Conservation (phyloP, 2,113 vertebrate species). For the Pangasianodon hypophthalmus region DNA sequence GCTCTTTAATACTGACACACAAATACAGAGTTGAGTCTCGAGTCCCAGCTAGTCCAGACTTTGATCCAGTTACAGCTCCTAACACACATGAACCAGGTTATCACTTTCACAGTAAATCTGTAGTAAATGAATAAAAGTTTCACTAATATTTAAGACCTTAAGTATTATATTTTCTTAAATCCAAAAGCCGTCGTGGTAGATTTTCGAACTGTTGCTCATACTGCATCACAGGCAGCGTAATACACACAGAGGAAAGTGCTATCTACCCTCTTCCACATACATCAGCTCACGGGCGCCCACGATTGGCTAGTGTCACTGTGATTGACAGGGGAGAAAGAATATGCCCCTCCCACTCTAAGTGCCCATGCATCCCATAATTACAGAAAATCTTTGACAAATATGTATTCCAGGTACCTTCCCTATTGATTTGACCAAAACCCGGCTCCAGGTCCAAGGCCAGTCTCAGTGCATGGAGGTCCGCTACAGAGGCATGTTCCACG, state of each 20-base stretch:
- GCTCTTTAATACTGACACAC: too few species aligned
- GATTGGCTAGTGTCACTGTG: neutral
- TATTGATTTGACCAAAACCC: slow-evolving; percentile 91
- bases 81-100: too few species aligned
- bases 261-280: neutral
- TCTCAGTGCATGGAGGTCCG: slow-evolving; percentile 89
- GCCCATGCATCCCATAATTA: neutral
- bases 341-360: neutral
- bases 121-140: too few species aligned
- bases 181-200: neutral
- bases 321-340: neutral
- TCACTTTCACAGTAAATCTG: too few species aligned
- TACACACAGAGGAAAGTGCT: neutral
- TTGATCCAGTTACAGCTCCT: too few species aligned
- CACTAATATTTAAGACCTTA: neutral
- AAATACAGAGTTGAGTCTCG: too few species aligned
- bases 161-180: neutral
- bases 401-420: slow-evolving; percentile 85
- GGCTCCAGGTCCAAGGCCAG: slow-evolving; percentile 94
- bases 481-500: slow-evolving; percentile 94
- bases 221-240: neutral
- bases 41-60: too few species aligned
- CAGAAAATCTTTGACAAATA: neutral
- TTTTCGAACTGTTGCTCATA: neutral
- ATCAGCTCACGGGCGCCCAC: too few species aligned